Evolutionary conservation across 2,888 invertebrate genomes (phyloP).

Genomic region (Nymphalis polychloros): DNA sequence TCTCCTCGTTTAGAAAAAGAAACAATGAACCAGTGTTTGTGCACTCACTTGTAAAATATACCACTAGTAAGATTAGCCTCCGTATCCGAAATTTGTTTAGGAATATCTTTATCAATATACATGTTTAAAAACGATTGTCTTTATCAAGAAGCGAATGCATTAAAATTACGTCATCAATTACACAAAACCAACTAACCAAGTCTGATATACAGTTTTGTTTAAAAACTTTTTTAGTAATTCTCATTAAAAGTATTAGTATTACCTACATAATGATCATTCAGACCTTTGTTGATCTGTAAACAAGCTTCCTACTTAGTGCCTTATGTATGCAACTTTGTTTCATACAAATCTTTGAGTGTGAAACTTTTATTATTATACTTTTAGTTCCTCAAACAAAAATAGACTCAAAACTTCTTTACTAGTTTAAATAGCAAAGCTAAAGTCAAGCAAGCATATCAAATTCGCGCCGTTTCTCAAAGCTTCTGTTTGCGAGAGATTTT

Average conservation of each 20-base stretch:
- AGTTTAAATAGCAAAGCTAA: conserved; percentile 11
- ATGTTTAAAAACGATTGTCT: too few relatives aligned
- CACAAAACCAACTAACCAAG: too few relatives aligned
- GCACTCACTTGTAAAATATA: too few relatives aligned
- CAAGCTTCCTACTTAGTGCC: background rate
- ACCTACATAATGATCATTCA: background rate
- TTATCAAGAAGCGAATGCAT: too few relatives aligned
- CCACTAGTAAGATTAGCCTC: too few relatives aligned
- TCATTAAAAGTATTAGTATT: background rate
- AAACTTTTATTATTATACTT: conserved; percentile 11
- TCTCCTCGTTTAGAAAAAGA: too few relatives aligned
- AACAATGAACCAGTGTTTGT: too few relatives aligned
- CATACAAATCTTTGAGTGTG: background rate
- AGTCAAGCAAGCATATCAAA: conserved; percentile 23
- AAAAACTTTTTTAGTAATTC: too few relatives aligned
- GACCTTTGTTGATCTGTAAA: background rate
- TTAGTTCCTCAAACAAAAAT: conserved; percentile 7
- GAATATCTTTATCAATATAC: too few relatives aligned
- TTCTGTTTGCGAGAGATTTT: conserved; percentile 7
- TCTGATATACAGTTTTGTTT: too few relatives aligned
- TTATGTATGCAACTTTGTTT: background rate
- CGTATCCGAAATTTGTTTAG: too few relatives aligned
- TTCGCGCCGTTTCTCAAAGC: conserved; percentile 13
- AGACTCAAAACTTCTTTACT: conserved; percentile 15
- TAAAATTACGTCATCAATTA: too few relatives aligned